Conservation (phyloP, 2,888 invertebrate species). For the Phania funesta region DNA sequence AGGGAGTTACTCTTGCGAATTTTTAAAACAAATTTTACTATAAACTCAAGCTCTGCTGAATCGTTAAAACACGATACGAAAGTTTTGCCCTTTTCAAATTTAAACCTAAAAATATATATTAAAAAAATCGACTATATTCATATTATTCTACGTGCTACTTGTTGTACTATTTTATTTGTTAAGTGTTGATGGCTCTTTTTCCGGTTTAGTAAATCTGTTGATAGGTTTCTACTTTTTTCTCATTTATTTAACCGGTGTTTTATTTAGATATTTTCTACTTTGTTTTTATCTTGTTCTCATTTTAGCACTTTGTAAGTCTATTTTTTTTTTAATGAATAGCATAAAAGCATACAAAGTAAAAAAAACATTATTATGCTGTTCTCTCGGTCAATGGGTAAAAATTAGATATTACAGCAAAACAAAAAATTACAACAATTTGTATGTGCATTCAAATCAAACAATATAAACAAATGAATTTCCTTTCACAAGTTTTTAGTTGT, state of each 20-base stretch:
- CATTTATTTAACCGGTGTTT: background rate
- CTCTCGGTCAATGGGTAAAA: slow-evolving; percentile 66
- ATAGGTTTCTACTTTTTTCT: background rate
- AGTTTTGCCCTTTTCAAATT: no score
- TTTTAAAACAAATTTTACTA: no score
- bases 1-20: no score
- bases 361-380: slow-evolving; percentile 26
- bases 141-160: background rate
- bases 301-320: slow-evolving; percentile 8
- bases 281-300: slow-evolving; percentile 19
- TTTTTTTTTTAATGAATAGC: slow-evolving; percentile 21
- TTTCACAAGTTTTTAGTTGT: slow-evolving; percentile 41
- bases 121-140: background rate
- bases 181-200: slow-evolving; percentile 42
- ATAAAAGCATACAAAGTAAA: slow-evolving; percentile 7
- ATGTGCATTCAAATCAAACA: slow-evolving; percentile 43
- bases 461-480: slow-evolving; percentile 58
- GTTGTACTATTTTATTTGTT: background rate
- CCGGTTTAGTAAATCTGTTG: slow-evolving; percentile 36
- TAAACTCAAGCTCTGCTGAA: no score
- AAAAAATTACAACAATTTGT: slow-evolving; percentile 33
- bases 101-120: no score
- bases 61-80: no score
- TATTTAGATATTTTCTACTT: no score
- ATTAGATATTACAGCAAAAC: slow-evolving; percentile 9